Evolutionary conservation across 2,797 vertebrate species (phyloP), one percentile per base, ranked within the genome.

Genomic region (Enteromius thamalakanensis): DNA sequence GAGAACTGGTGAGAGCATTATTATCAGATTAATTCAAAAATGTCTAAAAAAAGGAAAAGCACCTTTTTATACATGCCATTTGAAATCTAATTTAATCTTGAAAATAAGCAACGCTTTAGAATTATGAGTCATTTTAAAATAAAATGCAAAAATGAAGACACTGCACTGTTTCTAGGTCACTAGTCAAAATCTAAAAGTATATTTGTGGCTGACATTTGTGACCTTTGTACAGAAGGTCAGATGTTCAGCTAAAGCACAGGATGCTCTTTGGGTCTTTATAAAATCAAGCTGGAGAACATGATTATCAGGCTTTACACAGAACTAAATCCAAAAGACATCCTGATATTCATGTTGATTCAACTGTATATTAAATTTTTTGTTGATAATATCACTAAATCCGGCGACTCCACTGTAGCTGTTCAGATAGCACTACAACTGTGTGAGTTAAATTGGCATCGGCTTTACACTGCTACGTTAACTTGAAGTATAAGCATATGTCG

Each of bases 1-100:
- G 94, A 96, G 77, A 96, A 96, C 89, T 97, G 96, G 96, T 97
- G 90, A 88, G 87, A 71, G 29, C 26, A 40, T 42, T n/a, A 55
- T n/a, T 70, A 23, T 23, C 29, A n/a, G 7, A 26, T 49, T 2
- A 29, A 45, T 58, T 29, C 1, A 40, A 64, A 23, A 77, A 26
- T 26, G 23, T 23, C 12, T 42, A 15, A 17, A 71, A 71, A 34
- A 42, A 29, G 23, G 47, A 15, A 71, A 45, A 45, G 12, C 60
- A 32, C 60, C 0, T 64, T 64, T 64, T 64, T 15, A 64, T 37
- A 34, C 37, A 10, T 75, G 32, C 15, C 2, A 6, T 49, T 75
- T 29, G n/a, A 55, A 75, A 15, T 75, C 17, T 0, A 32, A 51
- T 32, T 53, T 53, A 53, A 21, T 7, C 29, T 74, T 7, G 45